Percentiles rank a stretch among this genome's conserved stretches.
These are phyloP conservation scores for Sciurus niger DNA, from an alignment of 2,113 vertebrate species.

Conservation along the genomic window DNA sequence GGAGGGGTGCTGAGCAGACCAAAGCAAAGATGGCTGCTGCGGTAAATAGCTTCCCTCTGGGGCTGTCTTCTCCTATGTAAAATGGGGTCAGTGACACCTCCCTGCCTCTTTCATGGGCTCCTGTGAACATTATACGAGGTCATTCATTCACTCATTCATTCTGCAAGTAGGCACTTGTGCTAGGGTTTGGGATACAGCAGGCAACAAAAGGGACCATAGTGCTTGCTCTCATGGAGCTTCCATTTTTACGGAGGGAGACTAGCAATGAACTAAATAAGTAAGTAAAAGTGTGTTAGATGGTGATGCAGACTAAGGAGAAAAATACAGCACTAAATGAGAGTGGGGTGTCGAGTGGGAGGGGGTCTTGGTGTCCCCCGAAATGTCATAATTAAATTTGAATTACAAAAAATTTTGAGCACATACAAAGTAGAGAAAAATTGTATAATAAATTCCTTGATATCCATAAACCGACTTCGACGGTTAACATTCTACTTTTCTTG, in stretches of 20 bases:
- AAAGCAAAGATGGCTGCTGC: background rate
- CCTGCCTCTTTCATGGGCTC: too few relatives aligned
- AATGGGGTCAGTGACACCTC: background rate
- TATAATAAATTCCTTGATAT: background rate
- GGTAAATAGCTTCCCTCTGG: background rate
- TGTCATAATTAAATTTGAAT: too few relatives aligned
- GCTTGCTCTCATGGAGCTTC: background rate
- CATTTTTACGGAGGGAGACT: background rate
- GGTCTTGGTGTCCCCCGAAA: background rate
- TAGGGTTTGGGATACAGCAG: background rate
- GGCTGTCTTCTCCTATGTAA: constrained; percentile 38
- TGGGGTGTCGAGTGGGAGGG: too few relatives aligned
- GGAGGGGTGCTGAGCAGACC: background rate
- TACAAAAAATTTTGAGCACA: background rate
- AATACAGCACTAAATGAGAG: background rate
- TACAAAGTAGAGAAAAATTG: background rate
- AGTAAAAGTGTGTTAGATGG: background rate
- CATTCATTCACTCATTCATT: too few relatives aligned
- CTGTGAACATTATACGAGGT: too few relatives aligned
- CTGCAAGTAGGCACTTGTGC: too few relatives aligned
- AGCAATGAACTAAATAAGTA: background rate
- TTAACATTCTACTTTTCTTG: background rate
- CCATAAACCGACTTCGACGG: background rate
- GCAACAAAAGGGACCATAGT: background rate
- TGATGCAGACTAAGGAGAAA: background rate